Percentiles rank a stretch among this genome's conserved stretches.
These are phyloP conservation scores for Fragum fragum DNA, from an alignment of 2,888 invertebrate genomes.

Conservation along the genomic window DNA sequence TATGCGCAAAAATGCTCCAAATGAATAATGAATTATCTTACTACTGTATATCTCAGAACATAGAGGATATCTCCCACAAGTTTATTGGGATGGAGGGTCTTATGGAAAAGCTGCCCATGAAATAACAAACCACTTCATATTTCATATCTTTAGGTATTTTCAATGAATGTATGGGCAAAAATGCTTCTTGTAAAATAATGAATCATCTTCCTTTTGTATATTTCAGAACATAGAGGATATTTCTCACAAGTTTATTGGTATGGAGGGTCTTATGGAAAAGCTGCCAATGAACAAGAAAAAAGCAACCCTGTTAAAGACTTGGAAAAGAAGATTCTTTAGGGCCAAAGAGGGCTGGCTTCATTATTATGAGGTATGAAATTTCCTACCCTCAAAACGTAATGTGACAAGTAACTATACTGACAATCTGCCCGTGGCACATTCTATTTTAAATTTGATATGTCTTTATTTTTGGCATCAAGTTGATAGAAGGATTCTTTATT, in stretches of 20 bases:
- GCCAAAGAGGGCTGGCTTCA: conserved; percentile 88
- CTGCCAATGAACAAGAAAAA: conserved; percentile 88
- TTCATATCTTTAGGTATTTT: conserved; percentile 89
- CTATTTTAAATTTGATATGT: no score
- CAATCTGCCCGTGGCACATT: no score
- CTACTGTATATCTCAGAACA: conserved; percentile 68
- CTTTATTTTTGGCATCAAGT: no score
- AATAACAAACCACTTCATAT: conserved; percentile 88
- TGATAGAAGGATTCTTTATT: no score
- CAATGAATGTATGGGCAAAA: no score
- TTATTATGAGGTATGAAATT: conserved; percentile 87
- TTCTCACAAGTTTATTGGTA: conserved; percentile 85
- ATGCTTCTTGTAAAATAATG: no score
- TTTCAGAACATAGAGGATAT: conserved; percentile 79
- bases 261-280: conserved; percentile 89
- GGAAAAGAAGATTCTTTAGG: conserved; percentile 89
- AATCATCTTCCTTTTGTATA: no score
- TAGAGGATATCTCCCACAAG: conserved; percentile 80
- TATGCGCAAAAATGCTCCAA: no score
- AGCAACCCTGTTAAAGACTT: conserved; percentile 89
- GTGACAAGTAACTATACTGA: no score
- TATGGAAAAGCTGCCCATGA: conserved; percentile 88
- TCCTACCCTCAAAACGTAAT: no score
- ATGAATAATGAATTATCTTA: no score
- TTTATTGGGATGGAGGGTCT: conserved; percentile 88